Base-by-base conservation (phyloP, 2,797 vertebrate genomes). In the Gallinago nigripennis region DNA sequence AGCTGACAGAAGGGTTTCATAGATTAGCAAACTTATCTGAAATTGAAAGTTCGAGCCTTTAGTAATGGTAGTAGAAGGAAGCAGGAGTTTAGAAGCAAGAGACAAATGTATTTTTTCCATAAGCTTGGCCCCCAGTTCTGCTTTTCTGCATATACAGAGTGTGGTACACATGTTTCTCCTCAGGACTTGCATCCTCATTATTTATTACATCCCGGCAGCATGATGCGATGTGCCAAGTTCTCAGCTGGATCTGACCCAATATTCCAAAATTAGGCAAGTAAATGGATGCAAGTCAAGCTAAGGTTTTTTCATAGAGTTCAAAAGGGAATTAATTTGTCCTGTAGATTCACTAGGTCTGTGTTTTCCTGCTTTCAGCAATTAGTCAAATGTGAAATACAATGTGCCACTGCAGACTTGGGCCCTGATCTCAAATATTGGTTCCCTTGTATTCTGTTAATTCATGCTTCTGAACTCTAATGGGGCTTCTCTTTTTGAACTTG, bases 191-290 rank as follows among this genome's bases (percentile, higher is more conserved):
- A 92, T 63, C 41, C 17, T 92, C 8, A 2, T 86, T 86, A 83
- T 94, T 92, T 95, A 79, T 91, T 91, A 79, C 31, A 82, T 75
- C 65, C 65, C 3, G 0, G 43, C 77, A 93, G 63, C 35, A 24
- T 2, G 16, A 86, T 51, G 50, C 5, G 63, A 57, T 70, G 39
- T 72, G 78, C 86, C 82, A 92, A 95, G 88, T 79, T 66, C 61
- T 90, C 77, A 54, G n/a, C 33, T 90, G 86, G 66, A 79, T 84
- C 85, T 84, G 35, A 27, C 51, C 77, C 81, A 84, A 16, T 72
- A 77, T 66, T 81, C 50, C 43, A 82, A 86, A 91, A 90, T 95
- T 72, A 91, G 73, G 91, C 73, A 88, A 93, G 66, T 45, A 72
- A 88, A 82, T 92, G 86, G 37, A 88, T 88, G n/a, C 35, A 89